Percentiles rank a stretch among this genome's conserved stretches.
phyloP scores from a whole-genome alignment of 2,888 invertebrate species.

The Teinopalpus imperialis region DNA sequence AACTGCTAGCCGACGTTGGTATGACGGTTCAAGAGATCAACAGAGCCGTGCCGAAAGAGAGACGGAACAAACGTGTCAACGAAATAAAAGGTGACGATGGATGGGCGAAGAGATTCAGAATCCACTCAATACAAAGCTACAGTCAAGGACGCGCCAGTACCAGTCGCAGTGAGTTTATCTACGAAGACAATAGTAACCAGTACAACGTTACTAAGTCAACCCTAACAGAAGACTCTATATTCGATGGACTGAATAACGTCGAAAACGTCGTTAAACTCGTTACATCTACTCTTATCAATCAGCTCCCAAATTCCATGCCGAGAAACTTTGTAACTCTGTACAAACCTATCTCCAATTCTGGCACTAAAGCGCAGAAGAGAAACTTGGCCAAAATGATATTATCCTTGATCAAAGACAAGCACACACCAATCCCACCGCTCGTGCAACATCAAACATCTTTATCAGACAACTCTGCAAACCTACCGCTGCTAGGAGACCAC shows the following conservation, averaged over 20 bases:
- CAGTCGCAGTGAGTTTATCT: slow-evolving; percentile 61
- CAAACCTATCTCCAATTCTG: slow-evolving; percentile 94
- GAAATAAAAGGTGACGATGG: slow-evolving; percentile 71
- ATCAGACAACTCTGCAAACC: slow-evolving; percentile 56
- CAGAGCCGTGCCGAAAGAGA: slow-evolving; percentile 85
- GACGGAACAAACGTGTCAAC: slow-evolving; percentile 79
- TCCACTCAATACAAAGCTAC: slow-evolving; percentile 70
- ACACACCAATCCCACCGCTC: slow-evolving; percentile 46
- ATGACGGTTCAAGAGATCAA: slow-evolving; percentile 90
- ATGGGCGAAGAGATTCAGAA: slow-evolving; percentile 63
- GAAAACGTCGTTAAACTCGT: slow-evolving; percentile 84
- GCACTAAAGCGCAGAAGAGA: slow-evolving; percentile 88
- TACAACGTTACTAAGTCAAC: slow-evolving; percentile 67
- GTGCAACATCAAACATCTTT: slow-evolving; percentile 32
- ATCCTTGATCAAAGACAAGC: slow-evolving; percentile 78
- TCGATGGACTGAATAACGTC: slow-evolving; percentile 82
- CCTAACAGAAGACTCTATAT: slow-evolving; percentile 83
- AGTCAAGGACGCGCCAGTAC: slow-evolving; percentile 74
- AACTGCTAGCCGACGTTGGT: slow-evolving; percentile 93
- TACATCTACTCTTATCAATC: slow-evolving; percentile 79
- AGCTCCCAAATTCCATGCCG: slow-evolving; percentile 92
- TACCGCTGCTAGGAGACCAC: slow-evolving; percentile 82
- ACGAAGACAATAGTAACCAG: slow-evolving; percentile 56
- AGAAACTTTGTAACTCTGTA: slow-evolving; percentile 90
- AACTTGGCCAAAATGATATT: slow-evolving; percentile 85